Evolutionary conservation across 2,797 vertebrate genomes (phyloP).

Genomic region (Crypturellus tataupa): DNA sequence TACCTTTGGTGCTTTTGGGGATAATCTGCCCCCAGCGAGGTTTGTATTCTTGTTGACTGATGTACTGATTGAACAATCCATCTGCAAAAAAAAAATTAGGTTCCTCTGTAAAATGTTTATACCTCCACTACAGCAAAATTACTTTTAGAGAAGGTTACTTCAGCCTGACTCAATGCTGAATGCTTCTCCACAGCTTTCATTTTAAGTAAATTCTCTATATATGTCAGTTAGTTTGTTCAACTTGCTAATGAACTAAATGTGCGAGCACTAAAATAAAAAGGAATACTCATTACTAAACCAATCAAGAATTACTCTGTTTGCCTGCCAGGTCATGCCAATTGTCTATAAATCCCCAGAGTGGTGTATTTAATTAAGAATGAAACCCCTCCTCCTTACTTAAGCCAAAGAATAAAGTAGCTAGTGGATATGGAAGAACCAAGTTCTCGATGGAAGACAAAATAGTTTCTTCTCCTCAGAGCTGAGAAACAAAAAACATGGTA

Average conservation of each 20-base stretch:
- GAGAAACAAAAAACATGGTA: not conserved
- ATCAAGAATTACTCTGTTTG: slow-evolving; percentile 23
- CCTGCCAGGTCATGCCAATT: slow-evolving; percentile 48
- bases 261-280: slow-evolving; percentile 46
- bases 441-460: not conserved
- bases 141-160: not conserved
- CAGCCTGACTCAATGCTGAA: not conserved
- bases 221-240: slow-evolving; percentile 42
- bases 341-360: not conserved
- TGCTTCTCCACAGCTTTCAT: not conserved
- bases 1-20: slow-evolving; percentile 98
- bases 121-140: not conserved
- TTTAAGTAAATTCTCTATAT: not conserved
- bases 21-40: slow-evolving; percentile 99
- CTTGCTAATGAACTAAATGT: slow-evolving; percentile 36
- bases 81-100: slow-evolving; percentile 81
- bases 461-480: not conserved
- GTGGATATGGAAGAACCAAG: not conserved
- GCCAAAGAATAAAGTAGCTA: slow-evolving; percentile 25
- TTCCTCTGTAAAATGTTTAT: not conserved
- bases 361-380: slow-evolving; percentile 45
- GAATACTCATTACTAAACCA: slow-evolving; percentile 39
- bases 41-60: slow-evolving; percentile 99
- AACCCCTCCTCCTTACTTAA: slow-evolving; percentile 49
- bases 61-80: slow-evolving; percentile 98